Evolutionary conservation across 2,888 invertebrate species (phyloP).

Genomic region (Hypercompe scribonia): DNA sequence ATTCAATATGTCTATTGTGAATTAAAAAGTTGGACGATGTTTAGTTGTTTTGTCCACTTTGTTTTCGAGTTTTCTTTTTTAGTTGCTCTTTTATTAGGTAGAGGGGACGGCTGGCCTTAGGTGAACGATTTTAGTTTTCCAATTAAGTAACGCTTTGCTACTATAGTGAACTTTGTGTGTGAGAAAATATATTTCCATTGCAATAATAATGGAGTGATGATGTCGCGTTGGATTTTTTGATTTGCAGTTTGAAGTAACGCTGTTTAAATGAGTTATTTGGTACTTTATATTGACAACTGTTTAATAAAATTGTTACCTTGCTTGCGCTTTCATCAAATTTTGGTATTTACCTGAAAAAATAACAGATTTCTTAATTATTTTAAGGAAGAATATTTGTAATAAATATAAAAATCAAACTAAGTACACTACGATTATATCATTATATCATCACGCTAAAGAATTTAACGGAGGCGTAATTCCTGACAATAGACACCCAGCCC

Average conservation of each 20-base stretch:
- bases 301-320: too few relatives aligned
- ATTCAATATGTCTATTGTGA: slow-evolving; percentile 56
- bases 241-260: too few relatives aligned
- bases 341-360: slow-evolving; percentile 5
- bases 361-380: neutral
- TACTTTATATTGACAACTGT: too few relatives aligned
- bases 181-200: neutral
- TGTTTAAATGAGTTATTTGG: too few relatives aligned
- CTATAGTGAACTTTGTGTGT: neutral
- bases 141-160: slow-evolving; percentile 13
- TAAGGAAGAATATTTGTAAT: neutral
- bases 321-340: neutral
- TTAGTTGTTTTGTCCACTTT: slow-evolving; percentile 14
- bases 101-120: slow-evolving; percentile 6
- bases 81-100: slow-evolving; percentile 8
- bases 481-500: too few relatives aligned
- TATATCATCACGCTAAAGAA: too few relatives aligned
- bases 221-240: too few relatives aligned
- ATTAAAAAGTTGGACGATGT: slow-evolving; percentile 33
- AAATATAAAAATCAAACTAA: neutral
- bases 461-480: too few relatives aligned
- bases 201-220: neutral
- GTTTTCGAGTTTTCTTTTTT: slow-evolving; percentile 18
- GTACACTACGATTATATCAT: too few relatives aligned
- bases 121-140: neutral